Evolutionary conservation across 2,797 vertebrate species (phyloP).

Genomic region (Austrolebias charrua): DNA sequence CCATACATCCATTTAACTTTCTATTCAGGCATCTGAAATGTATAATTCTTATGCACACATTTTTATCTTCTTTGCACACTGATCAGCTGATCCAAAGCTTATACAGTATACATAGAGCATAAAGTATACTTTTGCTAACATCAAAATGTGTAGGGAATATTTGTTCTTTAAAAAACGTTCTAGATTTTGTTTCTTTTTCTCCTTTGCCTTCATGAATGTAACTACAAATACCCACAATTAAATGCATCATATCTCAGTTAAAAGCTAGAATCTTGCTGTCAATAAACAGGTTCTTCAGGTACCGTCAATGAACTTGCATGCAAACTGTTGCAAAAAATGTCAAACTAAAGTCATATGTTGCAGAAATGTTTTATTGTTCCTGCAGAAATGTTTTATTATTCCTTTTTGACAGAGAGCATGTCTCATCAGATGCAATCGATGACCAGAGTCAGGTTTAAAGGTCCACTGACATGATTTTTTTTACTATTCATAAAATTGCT

Average conservation of each 20-base stretch:
- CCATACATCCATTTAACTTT: constrained; percentile 66
- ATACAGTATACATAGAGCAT: neutral
- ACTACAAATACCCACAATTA: no score
- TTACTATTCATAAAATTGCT: no score
- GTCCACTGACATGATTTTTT: no score
- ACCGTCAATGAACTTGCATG: constrained; percentile 8
- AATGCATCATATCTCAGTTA: no score
- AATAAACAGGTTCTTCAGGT: constrained; percentile 18
- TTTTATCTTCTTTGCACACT: constrained; percentile 16
- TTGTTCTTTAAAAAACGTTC: neutral
- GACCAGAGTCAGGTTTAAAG: constrained; percentile 24
- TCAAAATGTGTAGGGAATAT: neutral
- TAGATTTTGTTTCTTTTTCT: no score
- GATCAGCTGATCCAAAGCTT: constrained; percentile 32
- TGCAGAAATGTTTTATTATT: constrained; percentile 30
- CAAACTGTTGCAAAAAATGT: constrained; percentile 35
- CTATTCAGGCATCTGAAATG: constrained; percentile 51
- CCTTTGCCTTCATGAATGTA: no score
- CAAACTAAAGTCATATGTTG: constrained; percentile 18
- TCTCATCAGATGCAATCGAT: constrained; percentile 5
- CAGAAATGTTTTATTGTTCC: constrained; percentile 31
- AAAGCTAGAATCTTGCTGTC: constrained; percentile 10
- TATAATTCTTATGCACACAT: constrained; percentile 29
- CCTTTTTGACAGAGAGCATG: constrained; percentile 13
- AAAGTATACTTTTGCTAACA: neutral